Evolutionary conservation across 1,140 invertebrate species (phyloP).

Genomic region (Meloidogyne exigua): DNA sequence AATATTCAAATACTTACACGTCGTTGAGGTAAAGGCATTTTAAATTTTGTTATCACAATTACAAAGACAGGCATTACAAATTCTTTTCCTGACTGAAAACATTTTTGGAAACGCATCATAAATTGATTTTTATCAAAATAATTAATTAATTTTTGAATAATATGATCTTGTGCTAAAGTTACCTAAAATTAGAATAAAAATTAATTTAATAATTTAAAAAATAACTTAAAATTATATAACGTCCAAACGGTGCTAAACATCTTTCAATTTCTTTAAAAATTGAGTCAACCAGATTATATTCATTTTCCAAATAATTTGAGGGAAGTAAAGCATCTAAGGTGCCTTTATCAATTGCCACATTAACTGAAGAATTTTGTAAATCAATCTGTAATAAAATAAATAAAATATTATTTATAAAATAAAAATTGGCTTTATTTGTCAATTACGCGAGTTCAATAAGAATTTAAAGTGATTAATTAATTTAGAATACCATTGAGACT

Average conservation of each 20-base stretch:
- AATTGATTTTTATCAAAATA: constrained; percentile 39
- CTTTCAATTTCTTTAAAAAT: constrained; percentile 48
- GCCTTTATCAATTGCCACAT: constrained; percentile 57
- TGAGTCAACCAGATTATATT: constrained; percentile 27
- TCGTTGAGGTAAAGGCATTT: constrained; percentile 26
- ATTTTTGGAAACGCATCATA: constrained; percentile 50
- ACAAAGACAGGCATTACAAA: constrained; percentile 59
- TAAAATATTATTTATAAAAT: no score
- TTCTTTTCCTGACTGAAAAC: constrained; percentile 43
- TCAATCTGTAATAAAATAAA: constrained; percentile 28
- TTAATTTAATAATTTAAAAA: constrained; percentile 20
- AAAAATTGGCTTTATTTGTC: no score
- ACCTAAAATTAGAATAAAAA: constrained; percentile 32
- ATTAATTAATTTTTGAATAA: constrained; percentile 42
- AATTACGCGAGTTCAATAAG: no score
- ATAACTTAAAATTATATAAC: constrained; percentile 25
- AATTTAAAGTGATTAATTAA: no score
- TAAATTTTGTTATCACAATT: constrained; percentile 54
- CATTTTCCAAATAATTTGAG: constrained; percentile 12
- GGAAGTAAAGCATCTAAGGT: constrained; percentile 58
- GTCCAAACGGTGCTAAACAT: constrained; percentile 22
- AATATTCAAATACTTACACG: constrained; percentile 29
- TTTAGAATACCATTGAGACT: no score
- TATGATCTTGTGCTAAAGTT: constrained; percentile 55
- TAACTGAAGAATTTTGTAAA: constrained; percentile 35